Percentiles rank a stretch among this genome's conserved stretches.
phyloP scores from a whole-genome alignment of 1,140 invertebrate genomes.

The Phthorimaea operculella region DNA sequence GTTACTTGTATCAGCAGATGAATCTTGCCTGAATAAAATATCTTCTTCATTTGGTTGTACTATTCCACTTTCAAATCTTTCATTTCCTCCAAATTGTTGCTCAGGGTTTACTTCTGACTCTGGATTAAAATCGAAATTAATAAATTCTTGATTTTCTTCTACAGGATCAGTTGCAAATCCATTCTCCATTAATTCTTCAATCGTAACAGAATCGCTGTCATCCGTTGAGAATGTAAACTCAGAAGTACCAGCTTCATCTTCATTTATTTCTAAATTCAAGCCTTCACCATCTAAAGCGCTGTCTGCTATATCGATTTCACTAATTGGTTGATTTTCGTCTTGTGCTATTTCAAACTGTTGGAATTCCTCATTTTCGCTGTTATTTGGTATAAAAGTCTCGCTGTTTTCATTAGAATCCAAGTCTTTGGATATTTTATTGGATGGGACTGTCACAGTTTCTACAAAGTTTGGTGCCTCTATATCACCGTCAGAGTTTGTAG shows the following conservation, averaged over 20 bases:
- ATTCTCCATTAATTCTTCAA: neutral
- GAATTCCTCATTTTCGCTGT: neutral
- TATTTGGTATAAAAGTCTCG: neutral
- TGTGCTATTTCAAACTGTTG: neutral
- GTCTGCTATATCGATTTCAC: neutral
- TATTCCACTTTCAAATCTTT: too few species aligned
- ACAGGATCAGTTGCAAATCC: neutral
- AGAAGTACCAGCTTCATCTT: neutral
- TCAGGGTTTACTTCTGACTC: neutral
- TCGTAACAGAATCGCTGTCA: neutral
- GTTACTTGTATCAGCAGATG: neutral
- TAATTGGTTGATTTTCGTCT: neutral
- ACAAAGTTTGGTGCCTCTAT: neutral
- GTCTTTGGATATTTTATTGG: neutral
- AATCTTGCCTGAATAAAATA: neutral
- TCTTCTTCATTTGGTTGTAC: too few species aligned
- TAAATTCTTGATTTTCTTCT: too few species aligned
- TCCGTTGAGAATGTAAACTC: neutral
- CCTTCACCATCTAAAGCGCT: neutral
- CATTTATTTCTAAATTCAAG: conserved; percentile 5
- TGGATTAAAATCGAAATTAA: neutral
- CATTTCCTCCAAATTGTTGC: neutral
- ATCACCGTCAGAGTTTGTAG: neutral
- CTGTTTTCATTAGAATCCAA: neutral
- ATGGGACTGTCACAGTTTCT: neutral